Base-by-base conservation (phyloP, 2,113 vertebrate genomes). In the Phrynosoma platyrhinos region DNA sequence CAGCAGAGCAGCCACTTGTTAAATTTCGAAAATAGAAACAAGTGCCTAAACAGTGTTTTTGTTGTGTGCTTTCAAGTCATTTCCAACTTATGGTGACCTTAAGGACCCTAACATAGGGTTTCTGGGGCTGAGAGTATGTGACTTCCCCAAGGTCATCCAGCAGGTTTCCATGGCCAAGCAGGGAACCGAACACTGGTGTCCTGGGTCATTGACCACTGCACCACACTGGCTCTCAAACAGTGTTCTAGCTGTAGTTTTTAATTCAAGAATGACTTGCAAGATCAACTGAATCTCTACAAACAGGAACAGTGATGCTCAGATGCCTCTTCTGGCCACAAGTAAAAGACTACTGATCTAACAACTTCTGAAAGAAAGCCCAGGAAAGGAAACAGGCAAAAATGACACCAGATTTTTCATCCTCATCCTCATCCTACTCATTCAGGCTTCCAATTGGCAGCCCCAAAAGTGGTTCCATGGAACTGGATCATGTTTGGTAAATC, bases 201-300 rank as follows among this genome's bases (percentile, higher is more conserved):
- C 47, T 6, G 47, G 47, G 47, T 47, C 47, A 47, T 47, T 6
- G 47, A 47, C 47, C 47, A 47, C 47, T 47, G 7, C 7, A 47
- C 47, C 47, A 47, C 47, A 47, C 47, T 47, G 47, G 47, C 47
- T 7, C 4, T 47, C 47, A 47, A 47, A 47, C 47, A 66, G 25
- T 66, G 52, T 18, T 13, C 27, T 76, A 52, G 8, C 53, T 55
- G 2, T 62, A 23, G 53, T 4, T 76, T 76, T 62, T 32, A 9
- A 62, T 76, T 75, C 27, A 53, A 62, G 72, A 76, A 62, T 85
- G 83, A 58, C 53, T 64, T 85, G 32, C 53, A 77, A 74, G 32
- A 58, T n/a, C 23, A 36, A 10, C 25, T 58, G 18, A 36, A 9
- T 84, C 47, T 27, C 2, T 32, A 32, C 55, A 81, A 12, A 23